Percentiles rank a stretch among this genome's conserved stretches.
phyloP scores from a whole-genome alignment of 2,113 vertebrate genomes.

The Eptesicus fuscus region DNA sequence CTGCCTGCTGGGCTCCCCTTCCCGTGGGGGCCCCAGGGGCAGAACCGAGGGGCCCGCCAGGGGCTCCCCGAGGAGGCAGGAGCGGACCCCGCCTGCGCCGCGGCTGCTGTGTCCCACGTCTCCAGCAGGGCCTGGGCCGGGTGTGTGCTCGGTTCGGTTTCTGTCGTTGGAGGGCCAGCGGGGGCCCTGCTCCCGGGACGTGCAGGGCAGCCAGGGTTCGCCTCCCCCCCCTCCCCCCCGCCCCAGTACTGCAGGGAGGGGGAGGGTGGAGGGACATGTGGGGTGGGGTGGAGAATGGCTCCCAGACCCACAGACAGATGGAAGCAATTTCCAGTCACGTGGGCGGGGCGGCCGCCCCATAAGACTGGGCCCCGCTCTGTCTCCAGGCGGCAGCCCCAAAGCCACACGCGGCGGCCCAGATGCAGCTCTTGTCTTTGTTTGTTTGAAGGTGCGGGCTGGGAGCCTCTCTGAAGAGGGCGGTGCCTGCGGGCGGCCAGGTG shows the following conservation, averaged over 20 bases:
- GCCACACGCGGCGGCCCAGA: conserved; percentile 39
- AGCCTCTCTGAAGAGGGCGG: background rate
- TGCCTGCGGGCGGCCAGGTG: background rate
- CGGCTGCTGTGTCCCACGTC: background rate
- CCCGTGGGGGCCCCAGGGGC: accelerated
- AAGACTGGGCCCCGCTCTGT: background rate
- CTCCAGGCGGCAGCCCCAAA: conserved; percentile 45
- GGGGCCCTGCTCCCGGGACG: background rate
- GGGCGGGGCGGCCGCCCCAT: background rate
- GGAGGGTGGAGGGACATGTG: background rate
- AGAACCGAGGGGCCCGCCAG: too few species aligned
- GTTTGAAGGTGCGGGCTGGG: background rate
- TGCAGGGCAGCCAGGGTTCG: background rate
- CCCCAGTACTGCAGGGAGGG: background rate
- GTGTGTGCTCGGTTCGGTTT: background rate
- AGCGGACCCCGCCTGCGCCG: background rate
- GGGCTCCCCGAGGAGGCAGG: background rate
- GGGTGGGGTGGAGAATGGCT: background rate
- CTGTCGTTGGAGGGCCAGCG: background rate
- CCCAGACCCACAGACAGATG: conserved; percentile 42
- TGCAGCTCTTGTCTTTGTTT: conserved; percentile 36
- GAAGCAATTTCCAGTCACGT: conserved; percentile 69
- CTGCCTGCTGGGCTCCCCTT: background rate
- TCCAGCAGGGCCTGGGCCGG: background rate
- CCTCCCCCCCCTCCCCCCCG: background rate